Base-by-base conservation (phyloP, 2,113 vertebrate species). In the Saccopteryx bilineata region DNA sequence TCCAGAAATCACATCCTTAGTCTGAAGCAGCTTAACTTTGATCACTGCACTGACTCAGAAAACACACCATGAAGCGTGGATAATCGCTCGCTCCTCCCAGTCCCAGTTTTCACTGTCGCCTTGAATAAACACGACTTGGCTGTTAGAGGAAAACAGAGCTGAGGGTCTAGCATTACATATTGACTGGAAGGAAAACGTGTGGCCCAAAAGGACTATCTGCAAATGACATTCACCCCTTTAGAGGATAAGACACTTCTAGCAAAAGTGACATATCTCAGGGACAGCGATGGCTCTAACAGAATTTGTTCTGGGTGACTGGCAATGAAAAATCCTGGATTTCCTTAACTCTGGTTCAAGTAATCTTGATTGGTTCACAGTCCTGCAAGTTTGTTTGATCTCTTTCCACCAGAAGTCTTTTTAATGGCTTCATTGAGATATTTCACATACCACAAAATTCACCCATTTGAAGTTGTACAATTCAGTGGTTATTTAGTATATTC, bases 261-360 rank as follows among this genome's bases (percentile, higher is more conserved):
- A 28, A 82, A 82, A 75, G 54, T 13, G 0, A 76, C 46, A 4
- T 66, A 86, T 91, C 89, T 85, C 81, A 84, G 39, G 58, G 66
- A 60, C 0, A 6, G 28, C 0, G 3, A 17, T 7, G 76, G 80
- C 61, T 66, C 91, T 92, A 76, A 75, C 14, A 1, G 80, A 95
- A 72, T 95, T 92, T 96, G 76, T 95, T 95, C 90, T 79, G 96
- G 92, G 69, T 97, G 94, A 89, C 95, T 79, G 88, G 54, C 28
- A 8, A 28, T 52, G 54, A 91, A 95, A 91, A 93, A 87, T 85
- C 89, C 72, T 79, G 46, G 91, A 93, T 65, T 87, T 91, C 92
- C 96, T 90, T 2, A 63, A 82, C 66, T 84, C 75, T 85, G 93
- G 84, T 63, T 80, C 82, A 90, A 93, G n/a, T 60, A 39, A 87